Evolutionary conservation across 2,888 invertebrate species (phyloP), one percentile per base, ranked within the genome.

Genomic region (Synanthedon vespiformis): DNA sequence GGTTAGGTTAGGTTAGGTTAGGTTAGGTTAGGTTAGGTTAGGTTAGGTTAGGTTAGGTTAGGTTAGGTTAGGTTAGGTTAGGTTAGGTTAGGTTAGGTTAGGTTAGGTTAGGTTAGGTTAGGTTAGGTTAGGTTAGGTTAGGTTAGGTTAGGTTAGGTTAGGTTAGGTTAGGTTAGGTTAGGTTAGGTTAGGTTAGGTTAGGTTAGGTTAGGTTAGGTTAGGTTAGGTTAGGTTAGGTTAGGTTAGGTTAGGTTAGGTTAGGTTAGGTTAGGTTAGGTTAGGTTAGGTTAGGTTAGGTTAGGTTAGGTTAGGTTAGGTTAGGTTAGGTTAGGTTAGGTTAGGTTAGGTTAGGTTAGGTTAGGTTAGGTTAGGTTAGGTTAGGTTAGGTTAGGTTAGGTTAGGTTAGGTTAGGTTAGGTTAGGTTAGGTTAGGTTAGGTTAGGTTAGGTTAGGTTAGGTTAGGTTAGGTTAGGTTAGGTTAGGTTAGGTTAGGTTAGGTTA

Each of bases 401-500:
- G 47, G 47, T 47, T 47, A 47, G 47, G 47, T 47, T 47, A 47
- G 47, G 47, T 47, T 47, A n/a, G 47, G 47, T 47, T 47, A 47
- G 47, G 47, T 11, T 47, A 47, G 47, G 47, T 47, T 47, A 47
- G 47, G 47, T 47, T 47, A 47, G 47, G 47, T 47, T 47, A 47
- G 47, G 47, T 47, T 47, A 47, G 47, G 47, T 47, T 47, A 47
- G 47, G 47, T 11, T 47, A 47, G 47, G 47, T 47, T 47, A 47
- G 47, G 47, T 47, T 47, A 47, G 47, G 47, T 47, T 47, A 47
- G 47, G 47, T 47, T 40, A 40, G 40, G 47, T 47, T 47, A 47
- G 47, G 47, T 47, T 47, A 47, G 47, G 47, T 47, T 47, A 47
- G 47, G 48, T 55, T 40, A 50, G 50, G 50, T 50, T 50, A 50